Base-by-base conservation (phyloP, 2,797 vertebrate genomes). In the Danio choprae region DNA sequence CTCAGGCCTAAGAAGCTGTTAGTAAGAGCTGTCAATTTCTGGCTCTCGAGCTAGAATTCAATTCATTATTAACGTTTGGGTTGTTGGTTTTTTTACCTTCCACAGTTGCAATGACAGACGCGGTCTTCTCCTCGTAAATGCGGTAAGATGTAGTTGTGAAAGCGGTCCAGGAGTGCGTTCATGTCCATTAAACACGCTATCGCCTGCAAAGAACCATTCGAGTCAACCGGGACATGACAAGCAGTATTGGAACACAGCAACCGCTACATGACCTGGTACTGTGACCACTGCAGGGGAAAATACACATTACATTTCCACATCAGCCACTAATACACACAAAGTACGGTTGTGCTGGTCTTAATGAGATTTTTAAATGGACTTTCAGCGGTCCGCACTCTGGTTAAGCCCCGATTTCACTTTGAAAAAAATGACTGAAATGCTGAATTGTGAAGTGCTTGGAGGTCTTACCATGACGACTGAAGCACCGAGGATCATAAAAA, bases 111-210 rank as follows among this genome's bases (percentile, higher is more conserved):
- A 92, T 99, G 98, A 90, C 98, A 99, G 93, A 99, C 98, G 87
- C 98, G 95, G 92, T 99, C 98, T 90, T 99, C 98, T 91, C 98
- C 98, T 94, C 98, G 89, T 89, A 99, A 94, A 94, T 98, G 98
- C 91, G 98, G 98, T 93, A 99, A 90, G 95, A 99, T 99, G 94
- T 99, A 99, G 95, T 99, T 99, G 97, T 99, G 98, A 95, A 99
- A 99, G 90, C 98, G 97, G 92, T 99, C 98, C 95, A 99, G 92
- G 93, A 99, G 96, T 87, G 98, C 98, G 92, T 99, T 99, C 97
- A 99, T 99, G 95, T 99, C 98, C 97, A 99, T 98, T 95, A 99
- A 96, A 95, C 98, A 99, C 95, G 98, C 98, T 93, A 99, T 98
- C 93, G 98, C 98, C 98, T 99, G 96, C 92, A 97, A 93, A 96